phyloP scores from a whole-genome alignment of 2,113 vertebrate species.

The Mesocricetus auratus region DNA sequence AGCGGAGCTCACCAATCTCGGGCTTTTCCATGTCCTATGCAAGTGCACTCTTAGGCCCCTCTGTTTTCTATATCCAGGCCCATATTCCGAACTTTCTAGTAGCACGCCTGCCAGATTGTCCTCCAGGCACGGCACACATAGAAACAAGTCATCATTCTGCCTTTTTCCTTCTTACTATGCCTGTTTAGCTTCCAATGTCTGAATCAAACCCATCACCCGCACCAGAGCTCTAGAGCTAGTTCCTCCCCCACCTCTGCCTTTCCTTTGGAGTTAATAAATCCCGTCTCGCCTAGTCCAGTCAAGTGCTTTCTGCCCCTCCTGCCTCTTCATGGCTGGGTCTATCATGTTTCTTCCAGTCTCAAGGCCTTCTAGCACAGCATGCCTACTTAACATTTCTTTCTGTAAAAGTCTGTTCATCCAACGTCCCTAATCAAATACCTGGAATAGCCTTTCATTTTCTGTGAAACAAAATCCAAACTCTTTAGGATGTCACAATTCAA shows the following conservation, averaged over 20 bases:
- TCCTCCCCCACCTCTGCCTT: not conserved
- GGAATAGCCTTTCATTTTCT: conserved; percentile 60
- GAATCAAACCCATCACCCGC: not conserved
- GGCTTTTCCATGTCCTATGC: not conserved
- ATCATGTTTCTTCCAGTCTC: not conserved
- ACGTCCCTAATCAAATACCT: not conserved
- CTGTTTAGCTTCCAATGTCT: conserved; percentile 33
- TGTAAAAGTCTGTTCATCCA: not conserved
- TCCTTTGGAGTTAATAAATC: not conserved
- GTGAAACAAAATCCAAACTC: conserved; percentile 32
- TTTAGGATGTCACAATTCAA: conserved; percentile 28
- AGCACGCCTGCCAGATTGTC: not conserved
- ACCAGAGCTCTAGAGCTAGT: not conserved
- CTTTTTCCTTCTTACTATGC: not conserved
- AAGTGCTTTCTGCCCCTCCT: not conserved
- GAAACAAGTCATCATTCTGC: conserved; percentile 9
- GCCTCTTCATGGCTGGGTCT: not conserved
- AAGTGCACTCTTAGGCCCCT: not conserved
- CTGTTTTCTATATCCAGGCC: conserved; percentile 14
- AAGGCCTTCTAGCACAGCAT: not conserved
- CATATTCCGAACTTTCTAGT: not conserved
- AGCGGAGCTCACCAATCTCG: not conserved
- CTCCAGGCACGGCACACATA: not conserved
- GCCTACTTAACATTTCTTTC: not conserved
- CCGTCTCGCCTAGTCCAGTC: not conserved